A percentile compares a stretch with the other conserved stretches of the same genome.
Evolutionary conservation across 2,797 vertebrate genomes (phyloP).

Genomic region (Acestrorhynchus altus): DNA sequence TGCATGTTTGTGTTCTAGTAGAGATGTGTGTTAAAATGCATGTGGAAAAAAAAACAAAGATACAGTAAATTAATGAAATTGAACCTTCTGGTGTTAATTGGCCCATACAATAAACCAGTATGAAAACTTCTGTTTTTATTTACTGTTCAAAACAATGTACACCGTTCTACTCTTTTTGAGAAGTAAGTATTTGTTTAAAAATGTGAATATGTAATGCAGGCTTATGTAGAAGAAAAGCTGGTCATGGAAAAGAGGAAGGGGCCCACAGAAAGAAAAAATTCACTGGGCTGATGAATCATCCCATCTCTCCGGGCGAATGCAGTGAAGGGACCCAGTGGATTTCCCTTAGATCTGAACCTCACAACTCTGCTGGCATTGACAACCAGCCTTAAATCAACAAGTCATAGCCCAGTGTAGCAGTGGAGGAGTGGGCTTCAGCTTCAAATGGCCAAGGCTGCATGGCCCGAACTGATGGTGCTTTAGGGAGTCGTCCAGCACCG

Average conservation of each 20-base stretch:
- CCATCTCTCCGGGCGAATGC: constrained; percentile 16
- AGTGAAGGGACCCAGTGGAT: constrained; percentile 15
- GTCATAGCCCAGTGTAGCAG: constrained; percentile 22
- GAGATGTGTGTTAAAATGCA: too few species aligned
- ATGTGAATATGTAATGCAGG: too few species aligned
- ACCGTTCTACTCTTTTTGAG: too few species aligned
- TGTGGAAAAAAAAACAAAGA: too few species aligned
- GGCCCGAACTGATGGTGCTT: constrained; percentile 62
- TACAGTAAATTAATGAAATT: too few species aligned
- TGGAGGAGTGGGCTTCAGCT: constrained; percentile 24
- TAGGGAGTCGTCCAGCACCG: constrained; percentile 69
- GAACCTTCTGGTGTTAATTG: too few species aligned
- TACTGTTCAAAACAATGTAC: too few species aligned
- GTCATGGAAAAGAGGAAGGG: constrained; percentile 5
- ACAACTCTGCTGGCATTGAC: constrained; percentile 29
- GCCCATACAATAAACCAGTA: too few species aligned
- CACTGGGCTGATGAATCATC: constrained; percentile 24
- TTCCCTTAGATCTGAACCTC: neutral
- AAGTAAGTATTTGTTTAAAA: too few species aligned
- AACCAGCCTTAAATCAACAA: constrained; percentile 38
- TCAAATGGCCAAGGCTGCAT: constrained; percentile 40
- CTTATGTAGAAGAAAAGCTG: constrained; percentile 16
- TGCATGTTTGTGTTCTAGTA: too few species aligned
- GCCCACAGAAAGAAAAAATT: neutral
- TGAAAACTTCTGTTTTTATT: too few species aligned